Base-by-base conservation (phyloP, 2,888 invertebrate species). In the Temnothorax ravouxi region DNA sequence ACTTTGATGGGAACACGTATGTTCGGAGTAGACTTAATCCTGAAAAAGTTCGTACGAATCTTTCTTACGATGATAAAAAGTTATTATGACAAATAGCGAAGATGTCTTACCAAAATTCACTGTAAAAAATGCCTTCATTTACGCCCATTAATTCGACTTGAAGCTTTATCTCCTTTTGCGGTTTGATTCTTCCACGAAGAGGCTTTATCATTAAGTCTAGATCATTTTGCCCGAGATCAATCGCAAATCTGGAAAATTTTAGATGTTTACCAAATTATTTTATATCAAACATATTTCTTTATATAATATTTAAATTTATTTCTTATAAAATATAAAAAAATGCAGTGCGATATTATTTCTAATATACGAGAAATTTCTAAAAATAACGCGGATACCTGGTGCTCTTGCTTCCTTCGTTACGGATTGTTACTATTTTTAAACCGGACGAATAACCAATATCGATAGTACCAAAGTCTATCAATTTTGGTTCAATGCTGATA, bases 401-500 rank as follows among this genome's bases (percentile, higher is more conserved):
- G 38, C 92, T 93, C 88, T 95, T 95, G 38, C 91, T 93, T 15
- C 95, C 95, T 3, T 86, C 86, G 84, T 95, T 96, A 2, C 64
- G 88, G 2, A 96, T 86, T 1, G 89, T 88, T 4, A 96, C 79
- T n/a, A 90, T 91, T 86, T 93, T 93, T n/a, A 92, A 88, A 2
- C 93, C 93, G 2, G 95, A 95, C 0, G 95, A 91, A 61, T 93
- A 93, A 8, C 95, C 95, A 15, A 95, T 89, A 84, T 96, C 95
- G 2, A 96, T 93, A 54, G 93, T 92, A 0, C 95, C 95, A 88
- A 95, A 95, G 88, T 95, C 93, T 4, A 96, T 84, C 0, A 85
- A 84, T 11, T 87, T 84, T 0, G 95, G 95, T 0, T 92, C 88
- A 1, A 94, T 90, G 0, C 83, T 83, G 3, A 95, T 92, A 8